These are phyloP conservation scores for Theocolax elegans DNA, from an alignment of 1,140 invertebrate genomes.

Conservation along the genomic window DNA sequence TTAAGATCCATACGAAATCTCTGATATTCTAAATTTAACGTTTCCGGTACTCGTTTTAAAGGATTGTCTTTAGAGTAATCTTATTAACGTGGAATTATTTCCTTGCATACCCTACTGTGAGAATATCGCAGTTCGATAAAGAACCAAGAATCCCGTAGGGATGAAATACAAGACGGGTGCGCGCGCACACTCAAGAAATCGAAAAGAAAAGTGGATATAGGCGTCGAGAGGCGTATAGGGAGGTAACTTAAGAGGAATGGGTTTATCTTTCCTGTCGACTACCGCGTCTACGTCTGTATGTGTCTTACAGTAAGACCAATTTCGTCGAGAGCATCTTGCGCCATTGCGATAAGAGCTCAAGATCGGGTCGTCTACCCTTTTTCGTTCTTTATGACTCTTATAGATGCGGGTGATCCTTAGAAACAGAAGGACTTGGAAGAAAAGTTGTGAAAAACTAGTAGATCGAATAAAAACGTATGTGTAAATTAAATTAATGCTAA, in stretches of 20 bases:
- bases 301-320: neutral
- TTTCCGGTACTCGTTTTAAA: neutral
- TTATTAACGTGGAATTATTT: conserved; percentile 1
- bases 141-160: neutral
- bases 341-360: neutral
- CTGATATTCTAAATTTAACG: neutral
- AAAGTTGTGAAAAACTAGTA: too few species aligned
- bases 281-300: neutral
- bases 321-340: neutral
- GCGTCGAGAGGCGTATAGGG: neutral
- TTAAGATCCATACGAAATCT: too few species aligned
- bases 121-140: neutral
- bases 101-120: too few species aligned
- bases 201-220: conserved; percentile 4
- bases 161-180: too few species aligned
- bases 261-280: conserved; percentile 10
- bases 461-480: too few species aligned
- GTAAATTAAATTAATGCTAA: too few species aligned
- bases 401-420: too few species aligned
- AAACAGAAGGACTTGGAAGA: too few species aligned
- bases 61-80: neutral
- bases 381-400: too few species aligned
- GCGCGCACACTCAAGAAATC: neutral
- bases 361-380: too few species aligned
- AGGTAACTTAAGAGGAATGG: neutral